Base-by-base conservation (phyloP, 2,797 vertebrate species). In the Nannoperca obscura region DNA sequence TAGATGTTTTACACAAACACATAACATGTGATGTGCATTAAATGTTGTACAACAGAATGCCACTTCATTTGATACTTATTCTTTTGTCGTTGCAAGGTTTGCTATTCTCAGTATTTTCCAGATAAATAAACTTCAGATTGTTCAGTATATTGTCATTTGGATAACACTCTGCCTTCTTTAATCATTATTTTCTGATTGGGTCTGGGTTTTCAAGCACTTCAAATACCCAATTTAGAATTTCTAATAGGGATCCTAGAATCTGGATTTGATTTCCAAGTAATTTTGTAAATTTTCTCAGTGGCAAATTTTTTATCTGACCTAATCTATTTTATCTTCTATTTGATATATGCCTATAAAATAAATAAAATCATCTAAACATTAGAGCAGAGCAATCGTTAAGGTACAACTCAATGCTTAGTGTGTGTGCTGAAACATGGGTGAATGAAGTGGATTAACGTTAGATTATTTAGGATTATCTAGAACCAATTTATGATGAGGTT, bases 381-480 rank as follows among this genome's bases (percentile, higher is more conserved):
- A 68, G 47, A 78, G 24, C 19, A 50, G 42, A 36, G 32, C 1
- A 60, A 44, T 50, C 17, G 32, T 13, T 4, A 15, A 2, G 34
- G 1, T 12, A 34, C 27, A 40, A 46, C 14, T 19, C 10, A 60
- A 60, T 59, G 4, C 4, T 12, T 42, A 27, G 32, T 46, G 32
- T 36, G 15, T 55, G 2, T 50, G 8, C 14, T 55, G 8, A 68
- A 47, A 38, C 17, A 12, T 42, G 14, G 3, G 24, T 49, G 0
- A 19, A 2, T 59, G 2, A 42, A 32, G 19, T 2, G 4, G 9
- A 8, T 34, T 49, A n/a, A n/a, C 12, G 34, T 38, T 15, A 34
- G 24, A 74, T 76, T 10, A 14, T 60, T 64, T 27, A 30, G 36
- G n/a, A 52, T 70, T 42, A 58, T 7, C 7, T 53, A 5, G 22